Evolutionary conservation across 2,797 vertebrate species (phyloP).

Genomic region (Sebastes trivittatus): DNA sequence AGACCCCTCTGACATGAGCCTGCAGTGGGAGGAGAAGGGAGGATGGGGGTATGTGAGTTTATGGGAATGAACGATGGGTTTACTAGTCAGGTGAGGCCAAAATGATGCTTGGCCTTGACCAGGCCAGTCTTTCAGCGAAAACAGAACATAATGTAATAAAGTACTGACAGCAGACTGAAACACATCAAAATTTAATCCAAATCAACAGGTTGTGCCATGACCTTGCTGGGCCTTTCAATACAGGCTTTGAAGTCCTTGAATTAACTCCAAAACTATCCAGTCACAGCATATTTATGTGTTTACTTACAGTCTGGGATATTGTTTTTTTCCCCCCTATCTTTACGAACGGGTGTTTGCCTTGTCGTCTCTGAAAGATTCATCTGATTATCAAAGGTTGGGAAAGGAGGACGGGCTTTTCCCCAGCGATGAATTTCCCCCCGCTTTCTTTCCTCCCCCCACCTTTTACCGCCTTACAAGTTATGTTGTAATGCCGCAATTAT

Average conservation of each 20-base stretch:
- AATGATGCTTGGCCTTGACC: slow-evolving; percentile 45
- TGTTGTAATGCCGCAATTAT: slow-evolving; percentile 79
- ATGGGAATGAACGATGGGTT: slow-evolving; percentile 45
- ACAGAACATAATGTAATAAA: slow-evolving; percentile 29
- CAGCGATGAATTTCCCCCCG: slow-evolving; percentile 17
- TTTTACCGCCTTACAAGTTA: slow-evolving; percentile 55
- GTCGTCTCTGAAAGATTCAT: slow-evolving; percentile 43
- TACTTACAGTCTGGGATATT: slow-evolving; percentile 45
- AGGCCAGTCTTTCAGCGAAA: slow-evolving; percentile 22
- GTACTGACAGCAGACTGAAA: slow-evolving; percentile 37
- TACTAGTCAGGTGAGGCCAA: slow-evolving; percentile 46
- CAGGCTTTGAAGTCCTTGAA: slow-evolving; percentile 47
- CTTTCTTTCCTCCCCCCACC: slow-evolving; percentile 23
- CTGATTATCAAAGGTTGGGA: slow-evolving; percentile 63
- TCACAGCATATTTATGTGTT: slow-evolving; percentile 59
- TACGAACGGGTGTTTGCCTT: slow-evolving; percentile 47
- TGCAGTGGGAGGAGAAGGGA: slow-evolving; percentile 23
- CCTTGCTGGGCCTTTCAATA: slow-evolving; percentile 26
- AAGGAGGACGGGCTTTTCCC: slow-evolving; percentile 43
- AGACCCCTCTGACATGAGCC: slow-evolving; percentile 59
- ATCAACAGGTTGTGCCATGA: slow-evolving; percentile 39
- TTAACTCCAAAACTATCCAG: slow-evolving; percentile 40
- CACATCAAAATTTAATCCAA: slow-evolving; percentile 28
- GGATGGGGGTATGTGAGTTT: slow-evolving; percentile 49
- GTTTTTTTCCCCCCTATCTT: slow-evolving; percentile 22